phyloP scores from a whole-genome alignment of 2,113 vertebrate species.

The Sinocyclocheilus anophthalmus region DNA sequence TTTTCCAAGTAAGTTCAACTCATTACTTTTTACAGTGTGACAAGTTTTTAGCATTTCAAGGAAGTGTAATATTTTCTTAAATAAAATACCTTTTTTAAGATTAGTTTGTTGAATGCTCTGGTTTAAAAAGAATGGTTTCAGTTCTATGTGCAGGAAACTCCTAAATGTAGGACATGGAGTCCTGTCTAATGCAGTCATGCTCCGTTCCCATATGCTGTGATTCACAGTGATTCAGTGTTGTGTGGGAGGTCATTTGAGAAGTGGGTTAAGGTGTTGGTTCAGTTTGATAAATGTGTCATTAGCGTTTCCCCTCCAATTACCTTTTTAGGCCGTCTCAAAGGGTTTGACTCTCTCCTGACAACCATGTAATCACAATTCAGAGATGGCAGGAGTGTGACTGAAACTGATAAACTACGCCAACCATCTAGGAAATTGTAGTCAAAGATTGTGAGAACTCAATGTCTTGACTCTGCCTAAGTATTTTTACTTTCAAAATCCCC shows the following conservation, averaged over 20 bases:
- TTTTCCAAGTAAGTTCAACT: too few relatives aligned
- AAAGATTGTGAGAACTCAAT: neutral
- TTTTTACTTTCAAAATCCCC: neutral
- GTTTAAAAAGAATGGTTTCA: neutral
- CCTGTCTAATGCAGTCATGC: neutral
- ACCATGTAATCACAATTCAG: slow-evolving; percentile 49
- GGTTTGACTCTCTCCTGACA: slow-evolving; percentile 44
- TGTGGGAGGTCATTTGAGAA: slow-evolving; percentile 26
- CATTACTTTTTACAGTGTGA: too few relatives aligned
- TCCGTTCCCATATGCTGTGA: neutral
- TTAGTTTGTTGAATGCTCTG: neutral
- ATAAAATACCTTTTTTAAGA: neutral
- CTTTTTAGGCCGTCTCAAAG: slow-evolving; percentile 30
- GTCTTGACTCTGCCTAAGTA: neutral
- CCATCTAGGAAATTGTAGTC: neutral
- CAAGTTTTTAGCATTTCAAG: neutral
- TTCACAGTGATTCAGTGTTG: slow-evolving; percentile 8
- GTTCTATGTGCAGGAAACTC: neutral
- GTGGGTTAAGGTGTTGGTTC: slow-evolving; percentile 36
- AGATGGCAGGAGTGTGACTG: slow-evolving; percentile 37
- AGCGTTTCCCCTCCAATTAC: slow-evolving; percentile 36
- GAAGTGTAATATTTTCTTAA: neutral
- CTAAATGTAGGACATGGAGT: neutral
- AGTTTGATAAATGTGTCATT: slow-evolving; percentile 1
- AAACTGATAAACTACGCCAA: slow-evolving; percentile 25